Percentiles rank a stretch among this genome's conserved stretches.
Evolutionary conservation across 1,140 invertebrate genomes (phyloP).

Genomic region (Drosophila nigromelanica): DNA sequence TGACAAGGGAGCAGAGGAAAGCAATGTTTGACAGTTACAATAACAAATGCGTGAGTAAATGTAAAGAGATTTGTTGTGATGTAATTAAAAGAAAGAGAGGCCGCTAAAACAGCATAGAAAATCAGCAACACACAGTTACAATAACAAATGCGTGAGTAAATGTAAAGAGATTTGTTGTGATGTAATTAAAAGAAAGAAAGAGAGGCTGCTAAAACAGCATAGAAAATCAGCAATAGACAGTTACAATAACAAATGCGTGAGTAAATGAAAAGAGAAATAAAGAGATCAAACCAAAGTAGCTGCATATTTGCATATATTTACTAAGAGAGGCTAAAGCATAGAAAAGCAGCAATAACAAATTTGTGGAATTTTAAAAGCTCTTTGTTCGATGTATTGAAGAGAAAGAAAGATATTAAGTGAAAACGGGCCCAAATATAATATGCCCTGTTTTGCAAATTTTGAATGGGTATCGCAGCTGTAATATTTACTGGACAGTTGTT

Average conservation of each 20-base stretch:
- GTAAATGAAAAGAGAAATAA: neutral
- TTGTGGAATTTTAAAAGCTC: too few relatives aligned
- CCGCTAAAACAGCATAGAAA: too few relatives aligned
- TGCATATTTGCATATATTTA: too few relatives aligned
- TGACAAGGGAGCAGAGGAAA: neutral
- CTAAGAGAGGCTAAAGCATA: too few relatives aligned
- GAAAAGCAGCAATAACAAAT: too few relatives aligned
- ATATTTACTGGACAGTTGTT: slow-evolving; percentile 54
- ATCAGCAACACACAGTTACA: neutral
- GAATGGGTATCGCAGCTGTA: slow-evolving; percentile 28
- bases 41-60: neutral
- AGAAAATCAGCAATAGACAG: too few relatives aligned
- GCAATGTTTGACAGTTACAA: neutral
- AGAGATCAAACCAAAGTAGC: too few relatives aligned
- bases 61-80: neutral
- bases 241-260: neutral
- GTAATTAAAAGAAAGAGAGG: too few relatives aligned
- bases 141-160: neutral
- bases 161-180: neutral
- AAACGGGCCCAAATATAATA: neutral
- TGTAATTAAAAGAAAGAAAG: neutral
- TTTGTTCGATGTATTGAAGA: too few relatives aligned
- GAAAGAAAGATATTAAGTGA: neutral
- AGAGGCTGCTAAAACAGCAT: too few relatives aligned
- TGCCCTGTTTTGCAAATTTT: neutral